Conservation (phyloP, 2,113 vertebrate species). For the Dromaius novaehollandiae region DNA sequence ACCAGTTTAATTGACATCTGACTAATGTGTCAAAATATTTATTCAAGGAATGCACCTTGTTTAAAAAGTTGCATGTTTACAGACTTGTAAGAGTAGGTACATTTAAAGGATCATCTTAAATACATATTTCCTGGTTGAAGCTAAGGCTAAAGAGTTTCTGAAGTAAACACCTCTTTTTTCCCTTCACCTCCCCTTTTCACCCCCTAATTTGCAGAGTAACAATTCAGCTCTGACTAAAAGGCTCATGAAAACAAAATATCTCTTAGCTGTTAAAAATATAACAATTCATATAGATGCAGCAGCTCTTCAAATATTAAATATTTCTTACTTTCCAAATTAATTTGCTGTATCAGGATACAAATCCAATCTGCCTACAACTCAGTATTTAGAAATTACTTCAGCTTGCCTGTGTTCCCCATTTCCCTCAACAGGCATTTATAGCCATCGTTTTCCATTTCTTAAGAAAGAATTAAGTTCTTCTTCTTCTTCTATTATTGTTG, state of each 20-base stretch:
- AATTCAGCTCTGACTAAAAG: conserved; percentile 34
- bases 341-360: neutral
- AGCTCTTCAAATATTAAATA: neutral
- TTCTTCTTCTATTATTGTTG: no score
- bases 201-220: neutral
- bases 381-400: neutral
- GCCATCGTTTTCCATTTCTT: neutral
- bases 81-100: conserved; percentile 23
- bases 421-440: neutral
- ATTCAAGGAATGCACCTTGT: conserved; percentile 13
- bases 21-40: conserved; percentile 32
- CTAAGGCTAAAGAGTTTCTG: conserved; percentile 3
- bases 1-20: conserved; percentile 24
- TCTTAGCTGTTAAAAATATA: conserved; percentile 19
- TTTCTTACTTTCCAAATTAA: conserved; percentile 32
- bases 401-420: neutral
- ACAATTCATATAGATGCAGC: neutral
- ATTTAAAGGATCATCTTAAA: conserved; percentile 17
- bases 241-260: conserved; percentile 3
- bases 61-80: conserved; percentile 25
- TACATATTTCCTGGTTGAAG: neutral
- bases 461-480: neutral
- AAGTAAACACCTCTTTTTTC: conserved; percentile 37
- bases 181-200: neutral
- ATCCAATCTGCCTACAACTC: neutral